phyloP scores from a whole-genome alignment of 2,888 invertebrate genomes.

The Agonopterix heracliana region DNA sequence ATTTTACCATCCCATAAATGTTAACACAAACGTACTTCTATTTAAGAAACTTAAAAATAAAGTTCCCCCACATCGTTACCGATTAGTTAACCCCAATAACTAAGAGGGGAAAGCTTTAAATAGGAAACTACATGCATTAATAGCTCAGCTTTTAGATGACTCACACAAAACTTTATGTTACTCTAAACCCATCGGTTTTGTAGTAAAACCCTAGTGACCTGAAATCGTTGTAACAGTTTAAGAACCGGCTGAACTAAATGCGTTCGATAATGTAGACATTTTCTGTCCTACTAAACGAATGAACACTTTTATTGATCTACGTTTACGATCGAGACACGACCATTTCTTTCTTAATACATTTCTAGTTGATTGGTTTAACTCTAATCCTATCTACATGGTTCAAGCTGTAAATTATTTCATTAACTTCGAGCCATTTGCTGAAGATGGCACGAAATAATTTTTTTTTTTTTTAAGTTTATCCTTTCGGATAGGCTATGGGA shows the following conservation, averaged over 20 bases:
- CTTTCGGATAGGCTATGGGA: too few species aligned
- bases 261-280: constrained; percentile 38
- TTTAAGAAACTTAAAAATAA: not conserved
- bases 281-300: constrained; percentile 11
- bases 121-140: not conserved
- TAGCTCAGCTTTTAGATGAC: constrained; percentile 14
- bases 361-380: not conserved
- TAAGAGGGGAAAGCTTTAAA: not conserved
- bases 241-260: constrained; percentile 36
- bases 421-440: too few species aligned
- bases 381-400: too few species aligned
- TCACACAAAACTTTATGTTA: constrained; percentile 17
- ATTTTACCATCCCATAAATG: not conserved
- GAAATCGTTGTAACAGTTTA: constrained; percentile 36
- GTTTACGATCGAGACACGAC: not conserved
- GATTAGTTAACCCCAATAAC: not conserved
- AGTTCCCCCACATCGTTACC: not conserved
- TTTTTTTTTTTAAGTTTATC: too few species aligned
- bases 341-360: not conserved
- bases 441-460: too few species aligned
- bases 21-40: not conserved
- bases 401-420: too few species aligned
- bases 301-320: constrained; percentile 3
- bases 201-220: constrained; percentile 43
- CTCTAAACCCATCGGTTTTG: constrained; percentile 16